These are phyloP conservation scores for Etheostoma cragini DNA, from an alignment of 2,113 vertebrate genomes.

Conservation along the genomic window DNA sequence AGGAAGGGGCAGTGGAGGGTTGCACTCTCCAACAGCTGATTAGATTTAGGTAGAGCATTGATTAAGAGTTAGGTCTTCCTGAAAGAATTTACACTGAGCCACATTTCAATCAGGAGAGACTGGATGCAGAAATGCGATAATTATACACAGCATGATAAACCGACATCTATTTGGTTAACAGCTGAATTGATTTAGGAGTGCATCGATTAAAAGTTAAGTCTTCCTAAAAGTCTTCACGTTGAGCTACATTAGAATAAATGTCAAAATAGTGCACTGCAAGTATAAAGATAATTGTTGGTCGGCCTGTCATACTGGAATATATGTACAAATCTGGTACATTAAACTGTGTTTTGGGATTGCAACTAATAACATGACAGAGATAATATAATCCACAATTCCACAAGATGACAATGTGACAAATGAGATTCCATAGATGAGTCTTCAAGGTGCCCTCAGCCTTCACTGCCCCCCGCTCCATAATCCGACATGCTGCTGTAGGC, in stretches of 20 bases:
- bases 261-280: background rate
- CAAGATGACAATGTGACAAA: background rate
- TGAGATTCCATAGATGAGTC: slow-evolving; percentile 3
- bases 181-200: too few relatives aligned
- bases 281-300: background rate
- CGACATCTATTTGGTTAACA: too few relatives aligned
- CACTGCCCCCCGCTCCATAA: background rate
- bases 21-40: too few relatives aligned
- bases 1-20: too few relatives aligned
- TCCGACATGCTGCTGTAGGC: slow-evolving; percentile 26
- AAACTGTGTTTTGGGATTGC: background rate
- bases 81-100: too few relatives aligned
- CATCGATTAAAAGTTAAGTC: too few relatives aligned
- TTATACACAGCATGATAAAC: too few relatives aligned
- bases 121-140: too few relatives aligned
- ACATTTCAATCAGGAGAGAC: too few relatives aligned
- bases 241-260: background rate
- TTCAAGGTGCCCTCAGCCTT: background rate
- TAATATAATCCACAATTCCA: background rate
- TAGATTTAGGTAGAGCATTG: too few relatives aligned
- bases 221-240: too few relatives aligned
- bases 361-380: background rate
- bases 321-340: background rate
- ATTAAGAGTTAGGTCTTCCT: too few relatives aligned
- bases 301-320: background rate